phyloP scores from a whole-genome alignment of 2,888 invertebrate species.

The Digitonthophagus gazella region DNA sequence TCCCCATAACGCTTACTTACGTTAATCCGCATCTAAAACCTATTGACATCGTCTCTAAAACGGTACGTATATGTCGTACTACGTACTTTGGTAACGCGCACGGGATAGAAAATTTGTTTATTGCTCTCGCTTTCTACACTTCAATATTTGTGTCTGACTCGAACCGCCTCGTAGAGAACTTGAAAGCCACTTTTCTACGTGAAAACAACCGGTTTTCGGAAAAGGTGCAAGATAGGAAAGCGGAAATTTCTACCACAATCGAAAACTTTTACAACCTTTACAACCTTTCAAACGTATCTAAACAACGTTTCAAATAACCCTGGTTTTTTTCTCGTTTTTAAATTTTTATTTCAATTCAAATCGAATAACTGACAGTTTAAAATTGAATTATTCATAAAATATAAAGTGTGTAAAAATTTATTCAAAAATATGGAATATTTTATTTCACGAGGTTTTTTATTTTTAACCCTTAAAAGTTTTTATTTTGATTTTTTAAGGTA shows the following conservation, averaged over 20 bases:
- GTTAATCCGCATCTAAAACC: slow-evolving; percentile 27
- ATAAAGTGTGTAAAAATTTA: background rate
- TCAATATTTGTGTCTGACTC: slow-evolving; percentile 39
- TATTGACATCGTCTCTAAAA: slow-evolving; percentile 11
- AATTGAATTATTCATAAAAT: background rate
- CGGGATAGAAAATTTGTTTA: slow-evolving; percentile 33
- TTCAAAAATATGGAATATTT: background rate
- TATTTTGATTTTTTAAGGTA: too few relatives aligned
- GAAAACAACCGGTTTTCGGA: slow-evolving; percentile 4
- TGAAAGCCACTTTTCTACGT: slow-evolving; percentile 14
- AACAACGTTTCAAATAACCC: background rate
- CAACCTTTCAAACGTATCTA: background rate
- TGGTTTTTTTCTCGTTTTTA: background rate
- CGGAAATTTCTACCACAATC: slow-evolving; percentile 4
- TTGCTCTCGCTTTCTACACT: slow-evolving; percentile 42
- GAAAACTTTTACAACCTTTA: background rate
- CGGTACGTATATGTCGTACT: too few relatives aligned
- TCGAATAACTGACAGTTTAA: background rate
- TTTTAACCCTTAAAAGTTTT: too few relatives aligned
- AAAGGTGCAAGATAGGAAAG: background rate
- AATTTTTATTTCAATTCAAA: background rate
- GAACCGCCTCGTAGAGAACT: background rate
- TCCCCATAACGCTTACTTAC: slow-evolving; percentile 37
- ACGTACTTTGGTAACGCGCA: background rate
- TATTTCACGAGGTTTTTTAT: too few relatives aligned